These are phyloP conservation scores for Euborellia annulipes DNA, from an alignment of 1,140 invertebrate species.

Conservation along the genomic window DNA sequence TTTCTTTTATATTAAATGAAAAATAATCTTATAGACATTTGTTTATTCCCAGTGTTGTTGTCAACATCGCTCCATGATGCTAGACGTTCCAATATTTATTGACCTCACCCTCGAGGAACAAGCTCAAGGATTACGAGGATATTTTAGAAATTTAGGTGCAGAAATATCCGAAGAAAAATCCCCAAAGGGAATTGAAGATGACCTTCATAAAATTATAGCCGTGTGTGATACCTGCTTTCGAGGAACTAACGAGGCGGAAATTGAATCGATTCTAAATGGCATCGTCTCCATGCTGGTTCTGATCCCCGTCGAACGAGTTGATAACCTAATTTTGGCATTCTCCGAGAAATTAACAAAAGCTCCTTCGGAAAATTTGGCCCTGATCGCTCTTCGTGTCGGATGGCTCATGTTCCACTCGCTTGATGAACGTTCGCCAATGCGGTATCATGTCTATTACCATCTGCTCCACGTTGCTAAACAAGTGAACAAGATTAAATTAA, in stretches of 20 bases:
- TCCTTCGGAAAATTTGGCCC: constrained; percentile 61
- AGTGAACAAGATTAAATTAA: constrained; percentile 64
- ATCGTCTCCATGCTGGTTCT: constrained; percentile 88
- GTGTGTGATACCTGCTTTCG: constrained; percentile 86
- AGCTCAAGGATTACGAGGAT: constrained; percentile 77
- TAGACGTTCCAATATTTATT: too few relatives aligned
- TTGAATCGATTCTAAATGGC: constrained; percentile 70
- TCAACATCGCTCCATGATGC: too few relatives aligned
- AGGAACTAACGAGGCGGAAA: constrained; percentile 60
- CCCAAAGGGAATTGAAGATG: constrained; percentile 78
- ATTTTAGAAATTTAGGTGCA: constrained; percentile 79
- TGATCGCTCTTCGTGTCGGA: constrained; percentile 68
- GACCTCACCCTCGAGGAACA: too few relatives aligned
- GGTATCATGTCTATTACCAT: constrained; percentile 86
- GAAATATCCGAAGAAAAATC: constrained; percentile 84
- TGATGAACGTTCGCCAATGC: constrained; percentile 61
- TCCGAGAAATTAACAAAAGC: constrained; percentile 89
- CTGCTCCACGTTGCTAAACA: constrained; percentile 76
- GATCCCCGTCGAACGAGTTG: constrained; percentile 73
- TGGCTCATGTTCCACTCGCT: constrained; percentile 84
- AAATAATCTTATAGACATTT: too few relatives aligned
- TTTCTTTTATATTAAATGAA: too few relatives aligned
- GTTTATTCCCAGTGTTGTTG: too few relatives aligned
- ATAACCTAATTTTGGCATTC: constrained; percentile 78
- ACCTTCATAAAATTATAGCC: constrained; percentile 86